These are phyloP conservation scores for Stenichneumon culpator DNA, from an alignment of 2,888 invertebrate genomes.

Conservation along the genomic window DNA sequence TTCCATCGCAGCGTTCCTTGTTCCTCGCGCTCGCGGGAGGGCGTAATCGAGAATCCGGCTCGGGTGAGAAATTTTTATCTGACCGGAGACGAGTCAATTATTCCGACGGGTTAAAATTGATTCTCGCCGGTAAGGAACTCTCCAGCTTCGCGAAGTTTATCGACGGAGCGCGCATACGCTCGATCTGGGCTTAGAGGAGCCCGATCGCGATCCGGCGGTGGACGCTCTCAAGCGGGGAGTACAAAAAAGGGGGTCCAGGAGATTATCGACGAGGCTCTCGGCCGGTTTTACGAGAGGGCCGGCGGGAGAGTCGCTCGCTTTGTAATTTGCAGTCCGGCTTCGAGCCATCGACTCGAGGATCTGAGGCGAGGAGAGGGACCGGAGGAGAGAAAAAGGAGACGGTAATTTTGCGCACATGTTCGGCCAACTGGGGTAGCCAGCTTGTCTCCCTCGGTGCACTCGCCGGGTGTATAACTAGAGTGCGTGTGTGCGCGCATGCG, in stretches of 20 bases:
- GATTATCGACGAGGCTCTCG: conserved; percentile 61
- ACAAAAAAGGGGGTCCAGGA: not conserved
- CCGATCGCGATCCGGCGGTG: not conserved
- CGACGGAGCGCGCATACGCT: not conserved
- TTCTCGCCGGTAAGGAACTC: conserved; percentile 5
- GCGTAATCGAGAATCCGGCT: not conserved
- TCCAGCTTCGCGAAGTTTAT: not conserved
- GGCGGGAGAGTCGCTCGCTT: conserved; percentile 51
- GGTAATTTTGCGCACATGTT: conserved; percentile 74
- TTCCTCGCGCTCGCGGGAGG: not conserved
- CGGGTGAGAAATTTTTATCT: not conserved
- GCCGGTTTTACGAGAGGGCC: conserved; percentile 55
- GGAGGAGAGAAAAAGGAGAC: conserved; percentile 68
- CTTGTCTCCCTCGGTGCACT: conserved; percentile 32
- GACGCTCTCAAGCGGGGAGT: conserved; percentile 1
- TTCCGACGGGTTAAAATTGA: not conserved
- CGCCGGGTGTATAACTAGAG: conserved; percentile 15
- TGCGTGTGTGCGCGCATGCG: conserved; percentile 46
- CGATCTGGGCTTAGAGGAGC: not conserved
- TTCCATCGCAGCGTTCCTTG: not conserved
- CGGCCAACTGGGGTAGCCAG: conserved; percentile 65
- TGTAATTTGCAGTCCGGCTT: conserved; percentile 57
- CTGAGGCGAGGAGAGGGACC: conserved; percentile 1
- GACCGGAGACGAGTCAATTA: conserved; percentile 4
- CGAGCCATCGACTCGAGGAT: conserved; percentile 25